Evolutionary conservation across 2,888 invertebrate genomes (phyloP), one percentile per base, ranked within the genome.

Genomic region (Xylota sylvarum): DNA sequence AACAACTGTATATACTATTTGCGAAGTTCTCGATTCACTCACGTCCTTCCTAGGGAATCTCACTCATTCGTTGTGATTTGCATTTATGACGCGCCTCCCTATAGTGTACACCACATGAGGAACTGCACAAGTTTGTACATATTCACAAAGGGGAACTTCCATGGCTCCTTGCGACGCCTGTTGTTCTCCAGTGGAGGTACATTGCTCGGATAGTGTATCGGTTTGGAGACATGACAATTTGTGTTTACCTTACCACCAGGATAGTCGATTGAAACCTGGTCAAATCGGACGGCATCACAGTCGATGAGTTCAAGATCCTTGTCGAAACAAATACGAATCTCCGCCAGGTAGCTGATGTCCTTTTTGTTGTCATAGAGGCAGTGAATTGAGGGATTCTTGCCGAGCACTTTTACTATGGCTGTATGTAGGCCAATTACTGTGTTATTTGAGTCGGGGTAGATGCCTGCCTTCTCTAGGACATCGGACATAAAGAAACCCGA

Each of bases 311-410:
- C 91, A 19, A 97, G 91, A 0, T 92, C 91, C 90, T 96, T 96
- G 90, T 95, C 93, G 88, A 97, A 95, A 89, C 97, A 97, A 64
- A 97, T 94, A 19, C 96, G 93, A 72, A 97, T 94, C 91, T 97
- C 97, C 19, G 94, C 94, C 64, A 97, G 90, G 89, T 94, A 95
- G 2, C 94, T 94, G 19, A 94, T 92, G 23, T 94, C 94, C 0
- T 93, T 93, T 77, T 94, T 92, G 90, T 94, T 92, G 90, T 96
- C 95, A 43, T 93, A 93, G 5, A 94, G 92, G 89, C 97, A 97
- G 89, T 95, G 94, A 55, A 97, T 94, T 48, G 93, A 93, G 0
- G 95, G 95, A 88, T 94, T 94, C 67, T 94, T 94, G 3, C 94
- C 94, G 30, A 95, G 90, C 17, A 92, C 91, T 17, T 92, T 92